Evolutionary conservation across 2,797 vertebrate genomes (phyloP).

Genomic region (Notolepis coatsorum): DNA sequence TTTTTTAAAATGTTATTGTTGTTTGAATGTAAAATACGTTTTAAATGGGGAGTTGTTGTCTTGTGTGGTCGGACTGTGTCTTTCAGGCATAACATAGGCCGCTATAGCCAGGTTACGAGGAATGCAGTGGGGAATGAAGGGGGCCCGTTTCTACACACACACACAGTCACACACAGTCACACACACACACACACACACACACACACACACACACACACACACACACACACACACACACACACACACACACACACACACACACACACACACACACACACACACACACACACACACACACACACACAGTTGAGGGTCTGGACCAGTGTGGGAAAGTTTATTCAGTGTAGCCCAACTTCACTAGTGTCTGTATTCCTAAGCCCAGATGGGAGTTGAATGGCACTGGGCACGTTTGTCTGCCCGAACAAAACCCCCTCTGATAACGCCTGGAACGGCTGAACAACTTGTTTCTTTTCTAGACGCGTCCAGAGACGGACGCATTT

Average conservation of each 20-base stretch:
- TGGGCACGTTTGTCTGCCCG: conserved; percentile 48
- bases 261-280: conserved; percentile 16
- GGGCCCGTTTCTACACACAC: conserved; percentile 59
- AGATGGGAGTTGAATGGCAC: conserved; percentile 61
- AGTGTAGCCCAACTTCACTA: conserved; percentile 54
- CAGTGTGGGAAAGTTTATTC: conserved; percentile 80
- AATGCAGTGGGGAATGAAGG: conserved; percentile 63
- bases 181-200: not conserved
- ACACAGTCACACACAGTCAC: not conserved
- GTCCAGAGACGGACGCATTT: not conserved
- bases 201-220: not conserved
- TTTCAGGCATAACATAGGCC: conserved; percentile 31
- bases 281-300: conserved; percentile 29
- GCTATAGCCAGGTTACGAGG: conserved; percentile 56
- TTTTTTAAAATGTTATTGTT: no score
- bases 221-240: conserved; percentile 10
- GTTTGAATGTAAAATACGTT: no score
- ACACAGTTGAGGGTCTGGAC: conserved; percentile 56
- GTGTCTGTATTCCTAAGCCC: conserved; percentile 59
- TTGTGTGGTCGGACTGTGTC: conserved; percentile 18
- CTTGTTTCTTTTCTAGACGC: conserved; percentile 40
- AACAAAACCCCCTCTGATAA: conserved; percentile 38
- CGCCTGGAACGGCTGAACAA: conserved; percentile 8
- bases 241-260: conserved; percentile 26
- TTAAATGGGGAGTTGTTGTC: conserved; percentile 38